A percentile compares a stretch with the other conserved stretches of the same genome.
phyloP scores from a whole-genome alignment of 1,140 invertebrate genomes.

The Antheraea mylitta region DNA sequence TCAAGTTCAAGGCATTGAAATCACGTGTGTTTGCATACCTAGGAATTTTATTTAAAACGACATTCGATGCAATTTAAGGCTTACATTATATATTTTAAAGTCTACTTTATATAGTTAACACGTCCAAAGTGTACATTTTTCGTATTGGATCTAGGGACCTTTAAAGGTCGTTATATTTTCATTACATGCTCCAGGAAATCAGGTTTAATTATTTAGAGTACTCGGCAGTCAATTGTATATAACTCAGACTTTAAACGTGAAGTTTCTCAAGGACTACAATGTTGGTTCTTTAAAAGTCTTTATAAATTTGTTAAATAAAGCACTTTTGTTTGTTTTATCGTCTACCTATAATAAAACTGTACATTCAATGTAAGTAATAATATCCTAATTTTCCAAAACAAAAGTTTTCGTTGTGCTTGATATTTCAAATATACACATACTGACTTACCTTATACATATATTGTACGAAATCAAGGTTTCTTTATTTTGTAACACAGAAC shows the following conservation, averaged over 20 bases:
- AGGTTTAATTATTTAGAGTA: constrained; percentile 46
- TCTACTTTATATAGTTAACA: constrained; percentile 21
- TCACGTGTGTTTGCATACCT: constrained; percentile 22
- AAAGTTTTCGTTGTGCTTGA: too few species aligned
- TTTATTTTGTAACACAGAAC: too few species aligned
- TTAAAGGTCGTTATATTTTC: constrained; percentile 44
- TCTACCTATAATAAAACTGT: neutral
- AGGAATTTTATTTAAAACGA: constrained; percentile 20
- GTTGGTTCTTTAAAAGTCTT: neutral
- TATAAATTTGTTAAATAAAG: neutral
- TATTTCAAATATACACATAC: too few species aligned
- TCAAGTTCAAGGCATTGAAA: constrained; percentile 34
- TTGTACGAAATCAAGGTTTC: too few species aligned
- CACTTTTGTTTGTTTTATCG: neutral
- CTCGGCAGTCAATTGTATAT: constrained; percentile 38
- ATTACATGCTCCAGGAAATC: constrained; percentile 46
- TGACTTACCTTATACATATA: too few species aligned
- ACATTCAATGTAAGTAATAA: too few species aligned
- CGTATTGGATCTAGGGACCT: constrained; percentile 43
- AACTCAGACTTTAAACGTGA: neutral
- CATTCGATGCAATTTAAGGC: constrained; percentile 13
- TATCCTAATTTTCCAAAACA: too few species aligned
- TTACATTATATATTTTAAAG: constrained; percentile 21
- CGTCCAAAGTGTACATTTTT: constrained; percentile 21
- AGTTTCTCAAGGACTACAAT: neutral